Base-by-base conservation (phyloP, 2,797 vertebrate genomes). In the Antennarius maculatus region DNA sequence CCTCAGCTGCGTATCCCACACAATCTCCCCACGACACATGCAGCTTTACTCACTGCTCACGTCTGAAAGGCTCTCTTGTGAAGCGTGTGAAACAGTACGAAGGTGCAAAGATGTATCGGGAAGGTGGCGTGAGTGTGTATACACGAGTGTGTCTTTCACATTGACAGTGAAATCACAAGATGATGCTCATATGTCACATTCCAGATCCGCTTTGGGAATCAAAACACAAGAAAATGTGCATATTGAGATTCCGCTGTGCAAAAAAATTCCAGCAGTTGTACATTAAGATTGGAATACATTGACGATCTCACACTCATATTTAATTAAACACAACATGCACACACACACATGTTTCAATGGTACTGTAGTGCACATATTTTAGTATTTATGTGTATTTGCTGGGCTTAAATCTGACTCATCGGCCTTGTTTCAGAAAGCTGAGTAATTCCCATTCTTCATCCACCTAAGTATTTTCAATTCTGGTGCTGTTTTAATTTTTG, bases 161-260 rank as follows among this genome's bases (percentile, higher is more conserved):
- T n/a, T 31, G 65, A 59, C 66, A 69, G 27, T 70, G 67, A 84
- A 84, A 81, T 80, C 72, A 83, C 69, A 85, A 76, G 68, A 65
- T 86, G 68, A 77, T 86, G 66, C 82, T 84, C 69, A 78, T 80
- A 59, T 54, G 76, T 69, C 73, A 89, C 81, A 86, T 88, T 90
- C 78, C 81, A 56, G 62, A 52, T 76, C 29, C 4, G 41, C 18
- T 72, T 57, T 74, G 46, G 58, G 61, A 79, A 80, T 79, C 46
- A 63, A 62, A 72, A 63, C n/a, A 46, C 11, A 34, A 42, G 47
- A 71, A 69, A 66, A 49, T n/a, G 51, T 28, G 34, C 10, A 31
- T 31, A 18, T 48, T 67, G 7, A 29, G 13, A 18, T 31, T 7
- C 10, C 10, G 9, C 37, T 39, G 37, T 10, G 9, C 37, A 39